These are phyloP conservation scores for Cepphus grylle DNA, from an alignment of 2,113 vertebrate genomes.

Conservation along the genomic window DNA sequence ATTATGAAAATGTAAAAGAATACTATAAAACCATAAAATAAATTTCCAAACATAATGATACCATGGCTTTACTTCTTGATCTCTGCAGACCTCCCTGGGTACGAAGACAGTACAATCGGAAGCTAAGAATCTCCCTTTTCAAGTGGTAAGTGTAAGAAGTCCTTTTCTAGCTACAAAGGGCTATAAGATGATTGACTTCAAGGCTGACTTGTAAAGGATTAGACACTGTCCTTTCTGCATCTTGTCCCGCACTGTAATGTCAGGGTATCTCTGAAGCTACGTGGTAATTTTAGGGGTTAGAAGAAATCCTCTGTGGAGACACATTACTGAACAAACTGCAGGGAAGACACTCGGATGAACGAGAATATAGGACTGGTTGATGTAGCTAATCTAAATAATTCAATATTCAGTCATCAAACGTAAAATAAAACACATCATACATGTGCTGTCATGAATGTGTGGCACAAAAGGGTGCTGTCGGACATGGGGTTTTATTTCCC, in stretches of 20 bases:
- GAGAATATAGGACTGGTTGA: neutral
- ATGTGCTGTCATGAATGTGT: neutral
- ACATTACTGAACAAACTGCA: neutral
- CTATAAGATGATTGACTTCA: conserved; percentile 35
- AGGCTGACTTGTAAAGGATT: conserved; percentile 31
- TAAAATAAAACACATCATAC: neutral
- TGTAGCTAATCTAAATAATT: conserved; percentile 44
- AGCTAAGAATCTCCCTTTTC: conserved; percentile 20
- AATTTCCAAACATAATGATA: neutral
- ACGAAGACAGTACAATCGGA: neutral
- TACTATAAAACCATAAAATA: neutral
- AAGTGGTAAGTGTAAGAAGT: conserved; percentile 13
- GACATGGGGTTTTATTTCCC: neutral
- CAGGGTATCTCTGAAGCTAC: conserved; percentile 16
- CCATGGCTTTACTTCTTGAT: neutral
- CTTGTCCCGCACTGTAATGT: neutral
- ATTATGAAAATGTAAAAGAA: neutral
- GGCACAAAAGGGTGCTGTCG: neutral
- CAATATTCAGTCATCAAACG: neutral
- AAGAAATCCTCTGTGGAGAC: conserved; percentile 1
- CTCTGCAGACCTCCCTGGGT: neutral
- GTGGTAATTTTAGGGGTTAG: neutral
- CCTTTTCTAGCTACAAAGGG: conserved; percentile 4
- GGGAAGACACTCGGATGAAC: neutral
- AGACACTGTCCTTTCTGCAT: conserved; percentile 27